Percentiles rank a stretch among this genome's conserved stretches.
phyloP scores from a whole-genome alignment of 2,888 invertebrate genomes.

The Venustoraphidia nigricollis region DNA sequence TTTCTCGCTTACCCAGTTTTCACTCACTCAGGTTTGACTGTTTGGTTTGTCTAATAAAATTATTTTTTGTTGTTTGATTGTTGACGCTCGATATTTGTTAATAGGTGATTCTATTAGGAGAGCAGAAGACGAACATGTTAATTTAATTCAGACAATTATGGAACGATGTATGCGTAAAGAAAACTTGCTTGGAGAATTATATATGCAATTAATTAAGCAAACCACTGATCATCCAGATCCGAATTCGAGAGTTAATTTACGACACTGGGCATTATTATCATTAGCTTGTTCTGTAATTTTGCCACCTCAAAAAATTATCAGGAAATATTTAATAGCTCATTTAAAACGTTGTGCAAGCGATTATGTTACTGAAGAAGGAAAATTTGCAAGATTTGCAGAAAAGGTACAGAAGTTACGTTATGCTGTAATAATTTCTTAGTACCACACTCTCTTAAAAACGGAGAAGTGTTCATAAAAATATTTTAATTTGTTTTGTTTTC shows the following conservation, averaged over 20 bases:
- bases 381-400: constrained; percentile 85
- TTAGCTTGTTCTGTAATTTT: constrained; percentile 68
- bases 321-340: constrained; percentile 78
- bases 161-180: constrained; percentile 86
- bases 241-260: constrained; percentile 67
- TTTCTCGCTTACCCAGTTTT: too few species aligned
- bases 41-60: constrained; percentile 1
- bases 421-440: neutral
- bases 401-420: constrained; percentile 34
- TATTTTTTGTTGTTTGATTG: neutral
- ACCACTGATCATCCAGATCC: constrained; percentile 88
- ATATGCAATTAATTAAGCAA: constrained; percentile 79
- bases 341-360: constrained; percentile 77
- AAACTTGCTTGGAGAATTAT: constrained; percentile 73
- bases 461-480: neutral
- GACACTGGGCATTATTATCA: constrained; percentile 84
- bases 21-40: too few species aligned
- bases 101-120: constrained; percentile 44
- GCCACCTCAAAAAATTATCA: constrained; percentile 71
- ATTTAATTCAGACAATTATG: constrained; percentile 75
- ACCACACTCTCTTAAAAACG: neutral
- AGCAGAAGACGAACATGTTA: constrained; percentile 77
- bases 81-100: too few species aligned
- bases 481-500: constrained; percentile 5
- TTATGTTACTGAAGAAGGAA: constrained; percentile 82